Evolutionary conservation across 30 jellyfish, hydroid and myxozoan genomes (phyloP).

Genomic region (Rhopilema esculentum): DNA sequence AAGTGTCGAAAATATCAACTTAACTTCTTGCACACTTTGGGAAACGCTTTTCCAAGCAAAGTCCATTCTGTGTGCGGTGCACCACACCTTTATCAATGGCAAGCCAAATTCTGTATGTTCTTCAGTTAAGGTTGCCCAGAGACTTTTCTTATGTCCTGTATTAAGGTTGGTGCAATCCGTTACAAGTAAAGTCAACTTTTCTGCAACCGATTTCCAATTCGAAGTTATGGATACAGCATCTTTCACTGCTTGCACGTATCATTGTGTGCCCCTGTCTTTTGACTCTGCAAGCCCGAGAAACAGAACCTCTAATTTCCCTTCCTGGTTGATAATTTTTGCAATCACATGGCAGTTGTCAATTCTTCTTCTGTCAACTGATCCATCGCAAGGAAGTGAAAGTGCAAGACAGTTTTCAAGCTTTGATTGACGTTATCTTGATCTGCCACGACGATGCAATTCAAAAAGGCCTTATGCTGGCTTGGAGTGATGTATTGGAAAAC

Average conservation of each 20-base stretch:
- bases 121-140: constrained; percentile 14
- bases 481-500: neutral
- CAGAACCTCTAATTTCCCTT: constrained; percentile 11
- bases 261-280: neutral
- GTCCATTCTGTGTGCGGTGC: constrained; percentile 37
- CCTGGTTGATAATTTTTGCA: constrained; percentile 17
- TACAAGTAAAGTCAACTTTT: constrained; percentile 15
- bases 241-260: neutral
- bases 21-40: constrained; percentile 26
- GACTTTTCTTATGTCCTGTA: constrained; percentile 25
- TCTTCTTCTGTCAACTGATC: constrained; percentile 25
- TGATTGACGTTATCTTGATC: neutral
- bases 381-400: neutral
- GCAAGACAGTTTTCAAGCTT: constrained; percentile 1
- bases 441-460: constrained; percentile 8
- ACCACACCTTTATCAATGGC: constrained; percentile 30
- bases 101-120: neutral
- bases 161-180: constrained; percentile 48
- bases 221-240: neutral
- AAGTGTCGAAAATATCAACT: neutral
- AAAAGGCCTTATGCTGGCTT: constrained; percentile 3
- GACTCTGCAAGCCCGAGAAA: constrained; percentile 1
- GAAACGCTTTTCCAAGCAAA: constrained; percentile 38
- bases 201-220: neutral
- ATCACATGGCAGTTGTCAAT: constrained; percentile 36